Evolutionary conservation across 2,888 invertebrate genomes (phyloP), one percentile per base, ranked within the genome.

Genomic region (Ennomos fuscantarius): DNA sequence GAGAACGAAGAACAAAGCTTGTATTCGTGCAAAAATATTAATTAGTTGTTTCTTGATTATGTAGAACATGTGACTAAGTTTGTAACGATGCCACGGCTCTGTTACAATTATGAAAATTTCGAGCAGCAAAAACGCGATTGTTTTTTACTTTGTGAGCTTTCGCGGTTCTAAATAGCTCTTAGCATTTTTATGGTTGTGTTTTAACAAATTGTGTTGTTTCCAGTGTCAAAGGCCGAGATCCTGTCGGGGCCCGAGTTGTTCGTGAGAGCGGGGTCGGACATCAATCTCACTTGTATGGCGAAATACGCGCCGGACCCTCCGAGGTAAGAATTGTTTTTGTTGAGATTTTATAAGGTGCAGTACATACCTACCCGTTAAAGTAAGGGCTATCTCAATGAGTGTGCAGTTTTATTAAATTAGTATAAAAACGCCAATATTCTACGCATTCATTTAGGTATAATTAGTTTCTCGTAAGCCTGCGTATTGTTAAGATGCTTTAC

Each of bases 161-260:
- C 36, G 35, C 50, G 43, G 31, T 40, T 45, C 40, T 55, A 41
- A 46, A 55, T 49, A 48, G 48, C 36, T 47, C 11, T 55, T 31
- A 11, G 15, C 42, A 13, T 55, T 49, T 42, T 50, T 43, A 44
- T 45, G 8, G 36, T 31, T 24, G 48, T 56, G 48, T 59, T 61
- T 56, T 64, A 58, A 59, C 12, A 48, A 39, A 67, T 58, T 63
- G 34, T 69, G 51, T 73, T 63, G 44, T 75, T 73, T 66, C 60
- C 94, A 97, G 97, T 97, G 82, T 97, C 97, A 74, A 96, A 96
- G 86, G 97, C 97, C 70, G 96, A 96, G 93, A 97, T 97, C 81
- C 93, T 96, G 81, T 96, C 97, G 42, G 97, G 96, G 78, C 94
- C 96, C 34, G 97, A 97, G 90, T 93, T 97, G 82, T 96, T 96